A percentile compares a stretch with the other conserved stretches of the same genome.
Conservation (phyloP, 2,113 vertebrate genomes). For the Notiomystis cincta region DNA sequence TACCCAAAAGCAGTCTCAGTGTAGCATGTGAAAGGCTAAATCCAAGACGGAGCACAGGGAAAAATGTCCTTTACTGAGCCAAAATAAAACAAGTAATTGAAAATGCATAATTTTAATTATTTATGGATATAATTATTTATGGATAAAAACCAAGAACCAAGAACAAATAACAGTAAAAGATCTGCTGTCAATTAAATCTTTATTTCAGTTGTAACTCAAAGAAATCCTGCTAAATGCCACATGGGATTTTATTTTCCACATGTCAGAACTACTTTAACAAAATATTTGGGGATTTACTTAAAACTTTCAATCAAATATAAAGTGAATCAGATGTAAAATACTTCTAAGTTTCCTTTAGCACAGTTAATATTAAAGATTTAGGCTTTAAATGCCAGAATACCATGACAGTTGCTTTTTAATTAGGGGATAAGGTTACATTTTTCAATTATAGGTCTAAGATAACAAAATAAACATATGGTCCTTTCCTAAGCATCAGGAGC, state of each 20-base stretch:
- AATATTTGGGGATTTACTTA: constrained; percentile 60
- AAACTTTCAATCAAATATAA: constrained; percentile 57
- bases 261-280: constrained; percentile 32
- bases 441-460: not conserved
- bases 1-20: not conserved
- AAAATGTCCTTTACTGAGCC: not conserved
- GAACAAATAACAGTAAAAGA: not conserved
- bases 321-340: constrained; percentile 50
- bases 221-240: not conserved
- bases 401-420: constrained; percentile 1
- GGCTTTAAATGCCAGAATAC: not conserved
- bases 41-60: not conserved
- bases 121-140: not conserved
- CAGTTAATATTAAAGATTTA: constrained; percentile 38
- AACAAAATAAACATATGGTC: not conserved
- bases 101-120: not conserved
- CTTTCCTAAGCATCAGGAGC: constrained; percentile 7
- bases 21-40: not conserved
- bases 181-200: not conserved
- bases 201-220: not conserved
- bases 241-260: constrained; percentile 57
- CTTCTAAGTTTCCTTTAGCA: constrained; percentile 29
- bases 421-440: constrained; percentile 25
- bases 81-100: not conserved
- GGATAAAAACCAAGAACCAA: not conserved